Evolutionary conservation across 2,797 vertebrate species (phyloP), one percentile per base, ranked within the genome.

Genomic region (Spheniscus humboldti): DNA sequence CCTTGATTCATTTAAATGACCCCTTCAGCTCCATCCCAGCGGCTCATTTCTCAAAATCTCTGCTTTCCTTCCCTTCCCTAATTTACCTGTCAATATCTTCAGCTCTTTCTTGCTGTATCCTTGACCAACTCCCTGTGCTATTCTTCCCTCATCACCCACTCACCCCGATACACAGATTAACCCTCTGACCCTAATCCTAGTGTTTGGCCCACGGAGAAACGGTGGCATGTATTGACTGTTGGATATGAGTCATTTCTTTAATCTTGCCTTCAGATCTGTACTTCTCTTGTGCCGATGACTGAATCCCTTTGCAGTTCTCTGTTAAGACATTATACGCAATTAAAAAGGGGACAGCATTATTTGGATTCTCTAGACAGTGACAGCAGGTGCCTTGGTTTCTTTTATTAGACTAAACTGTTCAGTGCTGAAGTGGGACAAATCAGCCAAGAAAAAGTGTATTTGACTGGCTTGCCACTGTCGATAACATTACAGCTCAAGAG

Each of bases 171-270:
- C 20, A 67, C 20, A 79, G 28, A 91, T 83, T 96, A 81, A 93
- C 39, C 12, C 9, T 48, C 11, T 56, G 55, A 80, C 31, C 37
- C 16, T 37, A 47, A 86, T 18, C 16, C 23, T 59, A 22, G 2
- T 19, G 28, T 45, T 20, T 64, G 56, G 41, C 27, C 63, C 30
- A 35, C 9, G 7, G 64, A 92, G 50, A 71, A 91, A 64, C 0
- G 3, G 8, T 30, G 31, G 9, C 23, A 48, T 0, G 0, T 30
- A 74, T 8, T 12, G 37, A 64, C 18, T 31, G 15, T 5, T 47
- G 45, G 35, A 50, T 37, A 28, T 5, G 18, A 76, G 60, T 56
- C 1, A 62, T 76, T 87, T 90, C 75, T 86, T 69, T 86, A 74
- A 68, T 59, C 55, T 45, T 81, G 28, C 71, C 53, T 73, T 93